A percentile compares a stretch with the other conserved stretches of the same genome.
Evolutionary conservation across 1,140 invertebrate species (phyloP).

Genomic region (Radopholus similis): DNA sequence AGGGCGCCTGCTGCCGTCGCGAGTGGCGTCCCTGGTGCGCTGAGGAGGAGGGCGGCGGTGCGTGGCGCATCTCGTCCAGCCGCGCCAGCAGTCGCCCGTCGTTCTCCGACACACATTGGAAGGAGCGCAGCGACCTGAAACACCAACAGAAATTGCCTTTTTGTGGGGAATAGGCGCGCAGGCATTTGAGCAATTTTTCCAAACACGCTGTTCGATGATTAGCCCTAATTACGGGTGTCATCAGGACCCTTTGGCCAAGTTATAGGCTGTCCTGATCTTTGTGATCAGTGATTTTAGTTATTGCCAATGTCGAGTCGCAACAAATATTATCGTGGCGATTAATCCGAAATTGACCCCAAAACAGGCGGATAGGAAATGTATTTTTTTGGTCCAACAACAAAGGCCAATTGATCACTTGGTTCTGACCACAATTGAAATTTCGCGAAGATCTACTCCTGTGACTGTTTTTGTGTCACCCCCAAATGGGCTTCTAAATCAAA

Average conservation of each 20-base stretch:
- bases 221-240: no score
- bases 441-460: not conserved
- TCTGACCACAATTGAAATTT: not conserved
- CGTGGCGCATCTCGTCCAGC: not conserved
- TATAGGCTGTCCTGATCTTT: no score
- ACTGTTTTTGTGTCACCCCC: not conserved
- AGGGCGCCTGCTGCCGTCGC: not conserved
- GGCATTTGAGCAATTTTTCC: not conserved
- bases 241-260: no score
- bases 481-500: no score
- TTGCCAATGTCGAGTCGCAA: no score
- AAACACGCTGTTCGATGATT: no score
- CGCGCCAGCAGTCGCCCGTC: slow-evolving; percentile 2
- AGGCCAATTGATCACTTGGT: not conserved
- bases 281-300: no score
- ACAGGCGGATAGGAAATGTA: not conserved
- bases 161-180: no score
- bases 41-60: not conserved
- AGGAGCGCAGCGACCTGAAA: not conserved
- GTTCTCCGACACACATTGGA: not conserved
- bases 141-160: no score
- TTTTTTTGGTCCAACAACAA: not conserved
- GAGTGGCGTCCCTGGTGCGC: not conserved
- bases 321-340: no score
- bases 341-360: no score